Evolutionary conservation across 2,113 vertebrate species (phyloP).

Genomic region (Ochotona curzoniae): DNA sequence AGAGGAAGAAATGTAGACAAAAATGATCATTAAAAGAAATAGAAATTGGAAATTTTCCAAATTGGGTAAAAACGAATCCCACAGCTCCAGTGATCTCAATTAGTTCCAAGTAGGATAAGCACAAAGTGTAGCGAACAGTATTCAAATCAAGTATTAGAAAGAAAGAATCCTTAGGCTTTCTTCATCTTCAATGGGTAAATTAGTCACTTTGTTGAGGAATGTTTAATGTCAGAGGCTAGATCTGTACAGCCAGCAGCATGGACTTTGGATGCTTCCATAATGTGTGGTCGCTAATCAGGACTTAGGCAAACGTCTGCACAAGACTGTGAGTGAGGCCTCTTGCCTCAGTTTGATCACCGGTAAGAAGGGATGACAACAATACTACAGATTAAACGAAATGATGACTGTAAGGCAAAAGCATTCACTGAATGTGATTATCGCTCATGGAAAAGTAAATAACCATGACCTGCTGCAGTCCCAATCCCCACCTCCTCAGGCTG

Average conservation of each 20-base stretch:
- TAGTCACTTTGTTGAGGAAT: background rate
- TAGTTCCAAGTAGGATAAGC: background rate
- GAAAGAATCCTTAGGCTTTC: background rate
- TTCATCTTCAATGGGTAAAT: background rate
- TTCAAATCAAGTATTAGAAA: conserved; percentile 21
- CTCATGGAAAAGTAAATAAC: background rate
- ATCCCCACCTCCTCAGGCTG: background rate
- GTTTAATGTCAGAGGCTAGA: background rate
- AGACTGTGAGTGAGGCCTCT: no score
- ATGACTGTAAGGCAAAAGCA: background rate
- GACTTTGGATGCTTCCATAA: background rate
- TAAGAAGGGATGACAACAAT: background rate
- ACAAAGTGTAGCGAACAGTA: background rate
- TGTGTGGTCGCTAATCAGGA: background rate
- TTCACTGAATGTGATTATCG: background rate
- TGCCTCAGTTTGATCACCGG: background rate
- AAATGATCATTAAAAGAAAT: conserved; percentile 51
- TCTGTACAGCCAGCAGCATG: background rate
- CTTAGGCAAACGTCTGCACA: no score
- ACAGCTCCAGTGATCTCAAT: conserved; percentile 26
- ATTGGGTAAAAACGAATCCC: conserved; percentile 9
- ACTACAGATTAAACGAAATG: background rate
- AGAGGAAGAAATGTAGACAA: background rate
- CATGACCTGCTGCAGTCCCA: background rate
- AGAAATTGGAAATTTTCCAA: conserved; percentile 15